Base-by-base conservation (phyloP, 1,140 invertebrate species). In the Drosophila nigromelanica region DNA sequence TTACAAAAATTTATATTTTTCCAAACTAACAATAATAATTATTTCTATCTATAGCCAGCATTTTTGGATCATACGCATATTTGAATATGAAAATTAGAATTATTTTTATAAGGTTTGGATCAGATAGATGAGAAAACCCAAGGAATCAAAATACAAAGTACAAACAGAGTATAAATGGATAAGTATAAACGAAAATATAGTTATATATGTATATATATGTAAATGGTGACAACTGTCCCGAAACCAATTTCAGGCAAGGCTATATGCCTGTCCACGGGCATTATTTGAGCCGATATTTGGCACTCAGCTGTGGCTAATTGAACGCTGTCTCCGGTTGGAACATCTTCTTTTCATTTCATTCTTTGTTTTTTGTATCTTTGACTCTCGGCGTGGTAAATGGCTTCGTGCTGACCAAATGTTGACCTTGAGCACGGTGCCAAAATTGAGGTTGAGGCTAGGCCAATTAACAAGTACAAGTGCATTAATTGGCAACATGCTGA, bases 361-460 rank as follows among this genome's bases (percentile, higher is more conserved):
- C 5, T 51, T 12, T 51, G n/a, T 21, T 30, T 30, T 55, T 33
- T 14, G n/a, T 18, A 14, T 39, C 50, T 48, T 35, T 60, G 27
- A 52, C 50, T 66, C 24, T 15, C 21, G 30, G 63, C 75, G 58
- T 73, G 74, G 73, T 76, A 61, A 76, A 76, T 69, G 73, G 63
- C 54, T 18, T 18, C 30, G 5, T n/a, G 47, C 27, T 51, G 61
- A 58, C 61, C 12, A 15, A 8, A 35, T 6, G 51, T 27, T 58
- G 50, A 35, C 56, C 54, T 73, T 79, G 63, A 61, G 18, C 50
- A 37, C 12, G 47, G 42, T 64, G n/a, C 58, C 92, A 96, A 97
- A 78, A 90, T 95, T 93, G 67, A 96, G 95, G 85, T 93, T 92
- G 78, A 24, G 21, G 21, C 91, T 73, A 74, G 73, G 86, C 78